Evolutionary conservation across 2,113 vertebrate species (phyloP).

Genomic region (Alces alces): DNA sequence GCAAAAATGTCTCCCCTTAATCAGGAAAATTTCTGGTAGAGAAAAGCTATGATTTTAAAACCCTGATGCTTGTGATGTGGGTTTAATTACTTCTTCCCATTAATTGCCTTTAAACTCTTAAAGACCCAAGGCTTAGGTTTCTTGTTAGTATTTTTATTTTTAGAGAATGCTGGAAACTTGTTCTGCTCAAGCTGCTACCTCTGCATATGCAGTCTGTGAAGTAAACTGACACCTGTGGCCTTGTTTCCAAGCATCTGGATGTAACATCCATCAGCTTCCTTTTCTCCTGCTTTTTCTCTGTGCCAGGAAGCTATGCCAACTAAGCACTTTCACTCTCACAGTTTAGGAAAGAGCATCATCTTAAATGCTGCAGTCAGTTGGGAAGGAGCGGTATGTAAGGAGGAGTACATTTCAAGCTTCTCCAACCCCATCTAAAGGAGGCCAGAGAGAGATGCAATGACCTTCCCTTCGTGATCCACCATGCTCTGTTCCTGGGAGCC

Average conservation of each 20-base stretch:
- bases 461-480: not conserved
- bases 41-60: constrained; percentile 53
- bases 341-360: not conserved
- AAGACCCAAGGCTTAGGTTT: constrained; percentile 31
- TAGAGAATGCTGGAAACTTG: not conserved
- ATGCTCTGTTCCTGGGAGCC: not conserved
- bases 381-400: not conserved
- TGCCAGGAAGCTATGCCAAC: not conserved
- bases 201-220: not conserved
- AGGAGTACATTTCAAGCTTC: not conserved
- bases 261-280: not conserved
- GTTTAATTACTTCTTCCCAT: constrained; percentile 49
- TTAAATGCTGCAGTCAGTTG: not conserved
- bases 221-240: not conserved
- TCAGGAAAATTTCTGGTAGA: constrained; percentile 48
- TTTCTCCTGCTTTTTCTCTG: not conserved
- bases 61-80: not conserved
- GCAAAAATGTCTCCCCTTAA: constrained; percentile 50
- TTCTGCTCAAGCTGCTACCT: not conserved
- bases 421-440: not conserved
- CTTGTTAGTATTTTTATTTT: constrained; percentile 41
- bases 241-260: not conserved
- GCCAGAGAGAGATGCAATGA: not conserved
- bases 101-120: constrained; percentile 38
- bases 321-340: not conserved